These are phyloP conservation scores for Stenchaetothrips biformis DNA, from an alignment of 2,888 invertebrate species.

Conservation along the genomic window DNA sequence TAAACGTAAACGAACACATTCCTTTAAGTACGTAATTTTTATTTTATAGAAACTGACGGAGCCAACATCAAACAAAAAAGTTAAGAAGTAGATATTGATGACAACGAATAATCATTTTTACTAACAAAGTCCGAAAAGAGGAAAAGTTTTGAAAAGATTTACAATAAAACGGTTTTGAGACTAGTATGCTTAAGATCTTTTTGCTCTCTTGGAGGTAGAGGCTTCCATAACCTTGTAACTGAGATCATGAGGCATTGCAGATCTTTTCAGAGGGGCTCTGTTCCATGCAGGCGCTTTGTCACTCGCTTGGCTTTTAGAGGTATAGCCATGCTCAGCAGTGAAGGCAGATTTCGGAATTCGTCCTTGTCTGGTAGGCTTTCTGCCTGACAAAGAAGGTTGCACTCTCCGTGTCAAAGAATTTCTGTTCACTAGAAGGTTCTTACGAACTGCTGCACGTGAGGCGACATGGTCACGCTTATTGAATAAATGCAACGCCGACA, in stretches of 20 bases:
- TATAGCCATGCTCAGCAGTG: neutral
- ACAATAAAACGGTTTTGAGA: neutral
- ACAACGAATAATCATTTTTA: neutral
- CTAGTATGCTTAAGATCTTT: neutral
- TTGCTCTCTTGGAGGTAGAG: neutral
- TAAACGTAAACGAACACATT: neutral
- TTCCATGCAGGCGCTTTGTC: neutral
- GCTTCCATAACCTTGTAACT: neutral
- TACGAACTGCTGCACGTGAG: slow-evolving; percentile 2
- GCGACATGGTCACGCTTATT: neutral
- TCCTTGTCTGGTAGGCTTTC: slow-evolving; percentile 3
- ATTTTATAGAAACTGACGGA: neutral
- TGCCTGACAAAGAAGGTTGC: neutral
- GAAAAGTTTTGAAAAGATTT: neutral
- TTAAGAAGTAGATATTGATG: neutral
- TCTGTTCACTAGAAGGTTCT: neutral
- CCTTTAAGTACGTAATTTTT: neutral
- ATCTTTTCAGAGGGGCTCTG: slow-evolving; percentile 12
- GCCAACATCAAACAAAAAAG: neutral
- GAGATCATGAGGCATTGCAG: slow-evolving; percentile 12
- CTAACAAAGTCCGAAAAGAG: neutral
- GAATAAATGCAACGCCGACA: neutral
- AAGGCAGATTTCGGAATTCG: neutral
- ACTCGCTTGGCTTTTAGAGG: neutral
- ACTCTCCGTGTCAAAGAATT: neutral